Base-by-base conservation (phyloP, 2,888 invertebrate genomes). In the Thymelicus acteon region DNA sequence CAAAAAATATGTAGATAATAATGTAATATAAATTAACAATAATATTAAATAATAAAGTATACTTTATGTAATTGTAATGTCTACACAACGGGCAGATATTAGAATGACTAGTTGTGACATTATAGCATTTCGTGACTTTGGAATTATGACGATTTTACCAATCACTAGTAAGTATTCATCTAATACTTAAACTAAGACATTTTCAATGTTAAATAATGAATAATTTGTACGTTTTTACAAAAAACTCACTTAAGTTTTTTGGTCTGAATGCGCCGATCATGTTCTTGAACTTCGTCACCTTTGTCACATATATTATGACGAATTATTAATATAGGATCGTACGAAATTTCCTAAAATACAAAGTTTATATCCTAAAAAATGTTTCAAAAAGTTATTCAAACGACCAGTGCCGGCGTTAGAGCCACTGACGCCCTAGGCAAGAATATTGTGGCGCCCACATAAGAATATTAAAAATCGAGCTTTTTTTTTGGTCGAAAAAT, bases 61-160 rank as follows among this genome's bases (percentile, higher is more conserved):
- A 60, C 47, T 47, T 61, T 12, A 47, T 24, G 49, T 61, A 47
- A 47, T 24, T 24, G 6, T 24, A 47, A 12, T 7, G 19, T 24
- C 6, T 61, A 47, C 47, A 47, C 40, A 24, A 24, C 39, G 15
- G 58, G 44, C n/a, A 47, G 47, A 47, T 24, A 47, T 44, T 61
- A 44, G 61, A 47, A 47, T 61, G 61, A 61, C 61, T 61, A 61
- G 61, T 47, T 61, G 24, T 13, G 61, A 47, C 44, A 61, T 61
- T 61, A 19, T 44, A 40, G 12, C 6, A 12, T 44, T 40, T 60
- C 40, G 40, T 60, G 40, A 15, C 49, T 52, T 52, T 8, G 48
- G 15, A 52, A 7, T 52, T 19, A 52, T 52, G 15, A 8, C 15
- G 49, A 52, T 52, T 19, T 19, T 19, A 52, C 19, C 10, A 52